Evolutionary conservation across 2,888 invertebrate species (phyloP), one percentile per base, ranked within the genome.

Genomic region (Epinotia bilunana): DNA sequence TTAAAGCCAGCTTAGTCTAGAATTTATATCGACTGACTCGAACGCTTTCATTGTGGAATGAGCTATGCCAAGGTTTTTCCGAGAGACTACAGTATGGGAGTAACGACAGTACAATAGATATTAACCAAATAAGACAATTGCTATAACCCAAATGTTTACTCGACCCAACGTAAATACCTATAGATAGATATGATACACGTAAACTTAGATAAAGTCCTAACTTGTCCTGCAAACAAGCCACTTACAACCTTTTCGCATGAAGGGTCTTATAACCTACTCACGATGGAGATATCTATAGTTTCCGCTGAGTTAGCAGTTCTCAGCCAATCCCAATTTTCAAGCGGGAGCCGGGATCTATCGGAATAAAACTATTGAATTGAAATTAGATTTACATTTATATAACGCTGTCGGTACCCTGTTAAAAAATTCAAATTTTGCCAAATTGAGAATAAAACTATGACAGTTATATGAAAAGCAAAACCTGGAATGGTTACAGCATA

Each of bases 271-370:
- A 58, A 69, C 58, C 69, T 69, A 58, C 60, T 69, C 69, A 60
- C 58, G 69, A n/a, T 46, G 58, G 43, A 60, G 69, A n/a, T n/a
- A n/a, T n/a, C 60, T 69, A 69, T 69, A 69, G 69, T 69, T 69
- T 60, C 69, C 23, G 69, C 69, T 11, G 58, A 23, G 69, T 69
- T 69, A 69, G 69, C 69, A 60, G 69, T 69, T 69, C 58, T 20
- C 58, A 58, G n/a, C 69, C 69, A 69, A 69, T 46, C 33, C 16
- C 57, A 46, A 43, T 23, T 58, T 43, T 5, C 20, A 43, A 18
- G 20, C 62, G 43, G 39, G 39, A 67, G 33, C 68, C 46, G 23
- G 69, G 49, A 53, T 53, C 49, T n/a, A 53, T 7, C 49, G 16
- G 49, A n/a, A 0, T 53, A 6, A 6, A 53, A 6, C 6, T 53